Conservation (phyloP, 1,140 invertebrate species). For the Drosophila orena region DNA sequence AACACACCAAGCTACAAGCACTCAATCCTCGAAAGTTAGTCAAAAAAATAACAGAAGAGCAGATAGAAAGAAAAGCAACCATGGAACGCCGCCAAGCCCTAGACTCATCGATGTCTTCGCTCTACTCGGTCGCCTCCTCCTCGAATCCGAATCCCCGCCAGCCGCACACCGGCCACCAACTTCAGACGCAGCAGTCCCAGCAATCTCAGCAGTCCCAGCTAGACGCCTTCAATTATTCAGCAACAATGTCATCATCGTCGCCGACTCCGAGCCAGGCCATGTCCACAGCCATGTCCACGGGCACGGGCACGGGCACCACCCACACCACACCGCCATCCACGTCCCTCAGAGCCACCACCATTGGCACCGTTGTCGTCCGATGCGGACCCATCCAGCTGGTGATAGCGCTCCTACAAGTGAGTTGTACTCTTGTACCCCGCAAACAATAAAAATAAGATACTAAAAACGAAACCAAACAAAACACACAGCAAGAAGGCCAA, state of each 20-base stretch:
- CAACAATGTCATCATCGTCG: slow-evolving; percentile 83
- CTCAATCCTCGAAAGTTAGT: slow-evolving; percentile 35
- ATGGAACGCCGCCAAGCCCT: slow-evolving; percentile 80
- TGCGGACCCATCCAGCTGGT: slow-evolving; percentile 94
- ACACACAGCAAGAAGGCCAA: slow-evolving; percentile 27
- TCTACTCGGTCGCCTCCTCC: slow-evolving; percentile 79
- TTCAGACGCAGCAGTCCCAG: slow-evolving; percentile 42
- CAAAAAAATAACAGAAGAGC: slow-evolving; percentile 12
- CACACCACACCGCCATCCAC: slow-evolving; percentile 14
- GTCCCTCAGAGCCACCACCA: slow-evolving; percentile 89
- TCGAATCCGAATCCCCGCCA: slow-evolving; percentile 62
- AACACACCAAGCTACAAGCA: slow-evolving; percentile 59
- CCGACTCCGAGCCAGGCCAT: slow-evolving; percentile 73
- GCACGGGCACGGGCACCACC: slow-evolving; percentile 11
- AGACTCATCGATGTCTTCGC: slow-evolving; percentile 84
- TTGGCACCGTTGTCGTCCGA: slow-evolving; percentile 96
- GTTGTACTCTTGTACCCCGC: slow-evolving; percentile 75
- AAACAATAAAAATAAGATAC: slow-evolving; percentile 3
- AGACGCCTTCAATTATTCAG: slow-evolving; percentile 82
- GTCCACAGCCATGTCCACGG: slow-evolving; percentile 36
- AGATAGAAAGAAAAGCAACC: slow-evolving; percentile 19
- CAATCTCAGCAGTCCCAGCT: slow-evolving; percentile 59
- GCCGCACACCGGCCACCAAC: slow-evolving; percentile 25
- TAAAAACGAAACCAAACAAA: slow-evolving; percentile 18
- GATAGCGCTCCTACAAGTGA: slow-evolving; percentile 95